Evolutionary conservation across 2,888 invertebrate species (phyloP), one percentile per base, ranked within the genome.

Genomic region (Hemithea aestivaria): DNA sequence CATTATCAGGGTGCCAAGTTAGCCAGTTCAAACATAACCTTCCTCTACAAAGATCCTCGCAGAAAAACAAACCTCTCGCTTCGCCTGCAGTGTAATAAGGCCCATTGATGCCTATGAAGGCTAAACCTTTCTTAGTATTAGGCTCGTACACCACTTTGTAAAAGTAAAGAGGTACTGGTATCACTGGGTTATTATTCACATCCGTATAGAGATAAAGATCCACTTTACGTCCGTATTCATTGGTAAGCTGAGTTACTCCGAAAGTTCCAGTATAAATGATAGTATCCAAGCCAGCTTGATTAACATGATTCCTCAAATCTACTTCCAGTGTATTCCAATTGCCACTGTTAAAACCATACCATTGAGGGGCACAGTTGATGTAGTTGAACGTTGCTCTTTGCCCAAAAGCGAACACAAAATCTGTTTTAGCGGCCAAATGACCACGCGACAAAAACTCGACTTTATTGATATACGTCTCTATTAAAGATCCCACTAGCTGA

Each of bases 301-400:
- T 73, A 2, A 88, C 66, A 35, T 77, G 73, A 31, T 76, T 59
- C 11, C 87, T 69, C 1, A 88, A 59, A 45, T 85, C 81, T 0
- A 72, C 71, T 61, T 90, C 90, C 5, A 90, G 48, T 0, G 77
- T 77, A 44, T 87, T 87, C 90, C 91, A 91, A 52, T 90, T 90
- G 1, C 90, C 89, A 0, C 81, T 85, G 48, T 91, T 91, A 47
- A 91, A 89, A 0, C 81, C 81, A 10, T 89, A 89, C 92, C 92
- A 93, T 44, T 93, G 93, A 0, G 92, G 92, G 0, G 90, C 90
- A 1, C 88, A 89, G 58, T 93, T 93, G 1, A 91, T 72, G 45
- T 90, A 92, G 58, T 91, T 90, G 54, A 92, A 92, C 0, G 91
- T 91, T 0, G 90, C 83, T 6, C 84, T 74, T 53, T 92, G 90